Conservation (phyloP, 2,113 vertebrate species). For the Gymnogyps californianus region DNA sequence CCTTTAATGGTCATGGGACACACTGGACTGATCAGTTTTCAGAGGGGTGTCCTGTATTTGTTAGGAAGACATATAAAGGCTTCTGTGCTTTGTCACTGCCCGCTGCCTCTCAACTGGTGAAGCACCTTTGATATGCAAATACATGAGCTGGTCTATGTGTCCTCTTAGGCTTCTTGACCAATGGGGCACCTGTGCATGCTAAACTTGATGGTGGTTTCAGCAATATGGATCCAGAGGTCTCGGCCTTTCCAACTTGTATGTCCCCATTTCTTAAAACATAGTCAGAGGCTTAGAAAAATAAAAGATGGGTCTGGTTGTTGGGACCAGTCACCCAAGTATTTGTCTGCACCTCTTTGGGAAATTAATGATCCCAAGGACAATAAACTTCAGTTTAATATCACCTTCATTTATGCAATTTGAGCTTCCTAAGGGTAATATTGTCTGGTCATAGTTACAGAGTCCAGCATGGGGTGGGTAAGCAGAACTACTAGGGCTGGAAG, state of each 20-base stretch:
- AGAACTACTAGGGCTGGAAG: neutral
- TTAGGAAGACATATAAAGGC: neutral
- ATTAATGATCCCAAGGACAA: neutral
- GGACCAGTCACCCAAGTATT: neutral
- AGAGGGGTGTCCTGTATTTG: neutral
- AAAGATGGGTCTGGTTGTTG: neutral
- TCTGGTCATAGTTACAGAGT: neutral
- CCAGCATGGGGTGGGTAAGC: neutral
- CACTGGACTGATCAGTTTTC: neutral
- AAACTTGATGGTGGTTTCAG: neutral
- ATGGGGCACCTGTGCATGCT: neutral
- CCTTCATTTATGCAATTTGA: neutral
- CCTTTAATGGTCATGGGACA: neutral
- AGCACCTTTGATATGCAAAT: neutral
- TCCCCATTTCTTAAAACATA: neutral
- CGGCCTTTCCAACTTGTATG: neutral
- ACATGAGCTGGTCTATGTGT: neutral
- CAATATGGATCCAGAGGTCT: neutral
- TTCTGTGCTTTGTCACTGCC: neutral
- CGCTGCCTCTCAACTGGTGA: rapidly evolving
- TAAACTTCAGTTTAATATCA: neutral
- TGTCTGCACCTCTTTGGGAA: neutral
- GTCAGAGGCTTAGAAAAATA: neutral
- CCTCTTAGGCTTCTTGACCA: neutral
- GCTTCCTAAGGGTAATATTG: neutral